Evolutionary conservation across 2,888 invertebrate species (phyloP), one percentile per base, ranked within the genome.

Genomic region (Erpobdella octoculata): DNA sequence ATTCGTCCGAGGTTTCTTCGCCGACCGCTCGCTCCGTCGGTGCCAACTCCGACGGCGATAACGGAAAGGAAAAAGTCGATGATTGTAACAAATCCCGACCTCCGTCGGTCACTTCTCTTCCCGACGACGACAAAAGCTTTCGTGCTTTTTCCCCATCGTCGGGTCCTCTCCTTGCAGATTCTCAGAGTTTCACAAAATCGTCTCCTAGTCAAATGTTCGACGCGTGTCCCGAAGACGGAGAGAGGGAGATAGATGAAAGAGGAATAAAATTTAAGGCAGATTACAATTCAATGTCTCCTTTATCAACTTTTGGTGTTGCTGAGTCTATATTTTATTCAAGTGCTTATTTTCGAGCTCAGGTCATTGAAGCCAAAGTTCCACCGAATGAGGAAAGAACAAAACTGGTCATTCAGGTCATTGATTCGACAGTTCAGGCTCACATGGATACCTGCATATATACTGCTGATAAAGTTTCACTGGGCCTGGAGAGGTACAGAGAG

Each of bases 381-480:
- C 71, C 67, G 18, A 53, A 35, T 28, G 71, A 67, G 38, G 62
- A 38, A 12, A 66, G 66, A n/a, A 31, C 69, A 38, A 41, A 72
- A 18, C 21, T 72, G 35, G 33, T 72, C 1, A 35, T 48, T 21
- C 69, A 72, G 15, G 69, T 72, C 35, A 72, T 72, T 61, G 48
- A n/a, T 33, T 33, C 58, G 46, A 64, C 69, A 9, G 58, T 71
- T 59, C 31, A 46, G n/a, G 67, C 72, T 18, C 72, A 72, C 58
- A 58, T 71, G 41, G 64, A 53, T 37, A 72, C 72, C 0, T 72
- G 72, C 31, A 36, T 65, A 38, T 72, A 70, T 48, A 72, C 72
- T 1, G 3, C 72, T 31, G 72, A 72, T 9, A 70, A 72, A 41
- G 72, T 72, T 69, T 46, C 53, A 9, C 41, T 38, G 2, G 72